Evolutionary conservation across 1,140 invertebrate genomes (phyloP).

Genomic region (Drosophila yakuba): DNA sequence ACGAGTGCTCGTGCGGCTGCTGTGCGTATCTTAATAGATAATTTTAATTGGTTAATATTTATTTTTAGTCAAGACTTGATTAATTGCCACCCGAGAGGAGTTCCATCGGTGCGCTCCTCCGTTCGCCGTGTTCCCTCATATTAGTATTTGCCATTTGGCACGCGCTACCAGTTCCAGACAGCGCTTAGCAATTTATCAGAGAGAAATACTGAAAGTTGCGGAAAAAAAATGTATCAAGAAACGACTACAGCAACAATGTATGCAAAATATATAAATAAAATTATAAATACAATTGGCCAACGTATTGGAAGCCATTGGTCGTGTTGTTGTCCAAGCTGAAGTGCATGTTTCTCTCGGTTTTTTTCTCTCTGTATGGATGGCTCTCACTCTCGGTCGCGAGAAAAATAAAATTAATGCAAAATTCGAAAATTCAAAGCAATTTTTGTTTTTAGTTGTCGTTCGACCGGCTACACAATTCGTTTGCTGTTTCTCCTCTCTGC

Average conservation of each 20-base stretch:
- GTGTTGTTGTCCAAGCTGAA: conserved; percentile 58
- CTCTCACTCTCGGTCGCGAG: conserved; percentile 13
- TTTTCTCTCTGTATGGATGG: conserved; percentile 47
- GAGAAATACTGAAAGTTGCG: not conserved
- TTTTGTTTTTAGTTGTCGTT: conserved; percentile 58
- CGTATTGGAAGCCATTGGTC: conserved; percentile 32
- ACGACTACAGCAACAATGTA: conserved; percentile 33
- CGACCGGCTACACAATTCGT: conserved; percentile 56
- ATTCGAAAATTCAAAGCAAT: conserved; percentile 55
- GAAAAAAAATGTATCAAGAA: conserved; percentile 18
- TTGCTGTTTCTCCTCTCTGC: conserved; percentile 36
- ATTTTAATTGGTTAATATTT: conserved; percentile 79
- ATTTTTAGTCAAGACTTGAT: conserved; percentile 77
- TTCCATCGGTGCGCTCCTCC: conserved; percentile 7
- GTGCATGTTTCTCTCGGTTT: conserved; percentile 63
- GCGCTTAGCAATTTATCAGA: conserved; percentile 41
- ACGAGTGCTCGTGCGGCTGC: conserved; percentile 24
- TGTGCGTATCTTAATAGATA: conserved; percentile 45
- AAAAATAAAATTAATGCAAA: conserved; percentile 49
- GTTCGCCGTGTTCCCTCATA: conserved; percentile 27
- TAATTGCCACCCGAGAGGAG: conserved; percentile 51
- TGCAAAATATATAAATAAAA: conserved; percentile 50
- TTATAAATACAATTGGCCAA: conserved; percentile 66
- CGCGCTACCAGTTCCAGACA: conserved; percentile 69
- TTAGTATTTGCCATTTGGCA: conserved; percentile 76